Evolutionary conservation across 2,797 vertebrate species (phyloP), one percentile per base, ranked within the genome.

Genomic region (Hydrocynus forskahlii): DNA sequence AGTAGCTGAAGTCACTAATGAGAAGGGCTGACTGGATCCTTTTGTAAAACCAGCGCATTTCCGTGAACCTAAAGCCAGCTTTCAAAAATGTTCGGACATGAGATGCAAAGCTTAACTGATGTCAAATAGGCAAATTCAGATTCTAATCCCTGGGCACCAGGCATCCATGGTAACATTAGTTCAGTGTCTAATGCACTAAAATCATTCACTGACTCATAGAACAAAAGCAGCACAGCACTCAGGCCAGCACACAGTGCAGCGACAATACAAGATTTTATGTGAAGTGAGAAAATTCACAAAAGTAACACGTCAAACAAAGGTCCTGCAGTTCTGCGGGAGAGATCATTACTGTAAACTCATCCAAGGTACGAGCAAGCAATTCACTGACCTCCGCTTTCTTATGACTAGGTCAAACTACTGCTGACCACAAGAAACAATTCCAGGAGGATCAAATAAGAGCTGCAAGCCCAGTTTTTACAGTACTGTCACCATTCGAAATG

Each of bases 61-160:
- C 17, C 17, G 5, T 48, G 45, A 10, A 48, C 12, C 12, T 1
- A 19, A 64, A 64, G 38, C 16, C 40, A 19, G 38, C 66, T n/a
- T 10, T 45, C 66, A n/a, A 68, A 43, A 75, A 59, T 29, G 21
- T 25, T 69, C 40, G 35, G 19, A 40, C 38, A 45, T 45, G 43
- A 52, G 52, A 75, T 35, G 55, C 77, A 64, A 64, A 83, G 73
- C 77, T 64, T 21, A 74, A 83, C 45, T 57, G 71, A 75, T 63
- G 67, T 79, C 64, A 76, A 76, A 48, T 48, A 72, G 19, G 8
- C 48, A 83, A 71, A 70, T 43, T 75, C 19, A 60, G 68, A 54
- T 35, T 79, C 64, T 79, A 79, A 75, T 79, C 55, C 48, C 14
- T 52, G 59, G 70, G 75, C 50, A 45, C 14, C 55, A 43, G 63